phyloP scores from a whole-genome alignment of 1,140 invertebrate species.

The Cyclargus thomasi region DNA sequence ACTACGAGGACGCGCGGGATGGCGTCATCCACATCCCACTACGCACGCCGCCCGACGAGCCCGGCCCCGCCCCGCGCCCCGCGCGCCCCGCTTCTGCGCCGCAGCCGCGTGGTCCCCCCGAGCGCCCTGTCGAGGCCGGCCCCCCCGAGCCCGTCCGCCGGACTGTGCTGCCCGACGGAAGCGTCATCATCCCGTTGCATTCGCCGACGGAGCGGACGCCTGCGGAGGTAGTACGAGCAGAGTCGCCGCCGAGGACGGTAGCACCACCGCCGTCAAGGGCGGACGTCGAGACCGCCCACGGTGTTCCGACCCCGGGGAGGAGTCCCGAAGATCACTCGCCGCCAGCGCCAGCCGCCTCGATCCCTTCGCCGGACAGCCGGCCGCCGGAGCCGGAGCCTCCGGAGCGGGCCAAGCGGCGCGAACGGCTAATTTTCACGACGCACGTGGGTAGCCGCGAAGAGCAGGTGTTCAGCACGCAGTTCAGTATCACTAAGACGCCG shows the following conservation, averaged over 20 bases:
- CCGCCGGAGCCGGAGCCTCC: slow-evolving; percentile 15
- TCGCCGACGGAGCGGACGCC: slow-evolving; percentile 64
- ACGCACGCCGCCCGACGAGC: slow-evolving; percentile 80
- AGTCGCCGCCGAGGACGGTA: neutral
- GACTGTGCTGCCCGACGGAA: slow-evolving; percentile 66
- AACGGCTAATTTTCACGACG: slow-evolving; percentile 57
- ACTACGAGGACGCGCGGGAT: slow-evolving; percentile 78
- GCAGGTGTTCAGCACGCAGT: slow-evolving; percentile 65
- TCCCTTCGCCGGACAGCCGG: neutral
- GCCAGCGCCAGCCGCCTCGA: neutral
- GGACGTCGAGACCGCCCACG: neutral
- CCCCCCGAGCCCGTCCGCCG: slow-evolving; percentile 45
- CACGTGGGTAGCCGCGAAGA: slow-evolving; percentile 60
- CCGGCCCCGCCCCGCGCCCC: slow-evolving; percentile 36
- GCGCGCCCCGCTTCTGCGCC: slow-evolving; percentile 51
- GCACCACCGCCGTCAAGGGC: neutral
- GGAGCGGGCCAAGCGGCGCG: slow-evolving; percentile 35
- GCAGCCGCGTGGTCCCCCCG: slow-evolving; percentile 32
- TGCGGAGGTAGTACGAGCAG: neutral
- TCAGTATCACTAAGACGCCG: slow-evolving; percentile 66
- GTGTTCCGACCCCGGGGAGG: neutral
- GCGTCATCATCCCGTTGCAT: slow-evolving; percentile 74
- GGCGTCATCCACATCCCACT: slow-evolving; percentile 80
- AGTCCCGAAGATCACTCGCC: neutral
- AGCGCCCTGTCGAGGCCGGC: slow-evolving; percentile 24